Evolutionary conservation across 2,888 invertebrate genomes (phyloP).

Genomic region (Asteroscopus sphinx): DNA sequence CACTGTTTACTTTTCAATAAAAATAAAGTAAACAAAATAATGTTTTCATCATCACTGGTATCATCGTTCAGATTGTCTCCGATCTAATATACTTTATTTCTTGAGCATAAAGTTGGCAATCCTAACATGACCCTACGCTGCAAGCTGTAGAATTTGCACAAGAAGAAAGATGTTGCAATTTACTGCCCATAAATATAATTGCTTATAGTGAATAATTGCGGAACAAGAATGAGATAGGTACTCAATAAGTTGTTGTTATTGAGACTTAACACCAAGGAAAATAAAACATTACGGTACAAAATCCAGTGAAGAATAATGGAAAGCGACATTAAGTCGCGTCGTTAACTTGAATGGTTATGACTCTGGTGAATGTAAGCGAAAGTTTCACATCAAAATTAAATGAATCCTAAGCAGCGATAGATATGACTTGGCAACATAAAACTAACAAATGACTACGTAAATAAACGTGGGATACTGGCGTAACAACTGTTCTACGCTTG

Average conservation of each 20-base stretch:
- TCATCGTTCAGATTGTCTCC: too few relatives aligned
- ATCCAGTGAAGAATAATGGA: constrained; percentile 26
- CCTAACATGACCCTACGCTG: not conserved
- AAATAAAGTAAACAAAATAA: too few relatives aligned
- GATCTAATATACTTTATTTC: too few relatives aligned
- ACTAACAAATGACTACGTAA: constrained; percentile 14
- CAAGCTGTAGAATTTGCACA: not conserved
- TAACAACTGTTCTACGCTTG: constrained; percentile 18
- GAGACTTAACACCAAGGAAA: constrained; percentile 9
- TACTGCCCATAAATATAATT: constrained; percentile 6
- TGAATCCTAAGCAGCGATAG: constrained; percentile 15
- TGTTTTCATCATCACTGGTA: too few relatives aligned
- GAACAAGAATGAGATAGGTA: not conserved
- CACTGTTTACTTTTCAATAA: too few relatives aligned
- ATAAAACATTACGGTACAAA: constrained; percentile 13
- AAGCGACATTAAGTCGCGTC: constrained; percentile 29
- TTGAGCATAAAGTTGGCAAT: too few relatives aligned
- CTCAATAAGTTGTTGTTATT: constrained; percentile 7
- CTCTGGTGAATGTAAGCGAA: constrained; percentile 28
- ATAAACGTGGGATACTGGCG: constrained; percentile 23
- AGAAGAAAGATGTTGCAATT: constrained; percentile 3
- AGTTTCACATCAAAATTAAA: constrained; percentile 26
- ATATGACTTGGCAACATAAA: constrained; percentile 28
- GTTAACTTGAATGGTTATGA: constrained; percentile 37
- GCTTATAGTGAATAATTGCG: not conserved